Base-by-base conservation (phyloP, 2,797 vertebrate genomes). In the Eospalax fontanierii region DNA sequence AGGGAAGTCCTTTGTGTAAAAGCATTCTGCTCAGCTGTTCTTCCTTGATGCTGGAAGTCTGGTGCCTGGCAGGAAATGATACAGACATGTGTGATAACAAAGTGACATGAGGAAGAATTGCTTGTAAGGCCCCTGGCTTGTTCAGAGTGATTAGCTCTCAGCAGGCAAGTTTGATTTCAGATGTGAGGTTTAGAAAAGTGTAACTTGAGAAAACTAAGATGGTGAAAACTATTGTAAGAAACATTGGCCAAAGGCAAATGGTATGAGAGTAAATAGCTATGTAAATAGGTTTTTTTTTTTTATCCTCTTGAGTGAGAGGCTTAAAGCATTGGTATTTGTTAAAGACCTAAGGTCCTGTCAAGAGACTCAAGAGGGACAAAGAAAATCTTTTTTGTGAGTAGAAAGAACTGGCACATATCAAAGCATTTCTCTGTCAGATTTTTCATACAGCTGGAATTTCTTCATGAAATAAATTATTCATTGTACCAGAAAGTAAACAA, bases 1-100 rank as follows among this genome's bases (percentile, higher is more conserved):
- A 54, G 63, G 97, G 91, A 86, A 50, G 18, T 89, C 84, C 40
- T 94, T 96, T 68, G 97, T 97, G 93, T 96, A 93, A 96, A 96
- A 95, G 79, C 76, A 30, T 91, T 97, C 84, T 93, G 68, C 68
- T 82, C 89, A 93, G 97, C 95, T 96, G 54, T 90, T 83, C 76
- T 83, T 35, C 18, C 96, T 95, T 94, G 85, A 95, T 93, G 68
- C 92, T 0, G 15, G 74, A 93, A 85, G 93, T 91, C 93, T 84
- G 88, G 84, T 28, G 88, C 95, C 97, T 96, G 97, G 88, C 97
- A 93, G 95, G 97, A 74, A 76, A 95, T 16, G 6, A 28, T 80
- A 92, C 18, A 40, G 91, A 50, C 7, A 0, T 95, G 84, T 89
- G 68, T 18, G 15, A 95, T 87, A 35, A 87, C 1, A 91, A 57